phyloP scores from a whole-genome alignment of 2,113 vertebrate species.

The Isichthys henryi region DNA sequence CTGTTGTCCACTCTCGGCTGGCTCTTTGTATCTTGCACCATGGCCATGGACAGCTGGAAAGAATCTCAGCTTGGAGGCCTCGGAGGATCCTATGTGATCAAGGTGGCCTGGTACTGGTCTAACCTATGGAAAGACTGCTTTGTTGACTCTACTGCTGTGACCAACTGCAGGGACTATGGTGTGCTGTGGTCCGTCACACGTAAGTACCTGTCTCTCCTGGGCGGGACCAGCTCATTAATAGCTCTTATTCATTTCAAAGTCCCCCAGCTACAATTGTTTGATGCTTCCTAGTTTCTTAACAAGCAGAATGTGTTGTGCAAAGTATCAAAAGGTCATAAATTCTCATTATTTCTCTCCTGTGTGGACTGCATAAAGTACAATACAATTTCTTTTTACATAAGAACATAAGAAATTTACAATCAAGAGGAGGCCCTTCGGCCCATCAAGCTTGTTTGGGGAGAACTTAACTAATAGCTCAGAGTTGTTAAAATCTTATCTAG shows the following conservation, averaged over 20 bases:
- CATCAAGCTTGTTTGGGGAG: no score
- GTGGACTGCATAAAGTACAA: not conserved
- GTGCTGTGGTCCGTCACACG: constrained; percentile 77
- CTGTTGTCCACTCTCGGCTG: constrained; percentile 74
- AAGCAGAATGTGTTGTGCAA: not conserved
- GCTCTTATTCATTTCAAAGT: not conserved
- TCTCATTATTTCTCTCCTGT: not conserved
- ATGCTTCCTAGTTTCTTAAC: not conserved
- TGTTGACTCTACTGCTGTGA: constrained; percentile 76
- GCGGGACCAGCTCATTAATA: not conserved
- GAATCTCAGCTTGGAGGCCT: constrained; percentile 74
- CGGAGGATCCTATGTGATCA: constrained; percentile 73
- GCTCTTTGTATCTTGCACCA: constrained; percentile 76
- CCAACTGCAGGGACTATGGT: constrained; percentile 81
- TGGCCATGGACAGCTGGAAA: constrained; percentile 87
- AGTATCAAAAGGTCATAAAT: not conserved
- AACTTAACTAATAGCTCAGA: no score
- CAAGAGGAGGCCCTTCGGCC: no score
- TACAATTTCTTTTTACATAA: not conserved
- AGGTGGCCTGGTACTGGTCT: constrained; percentile 85
- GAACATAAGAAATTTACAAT: no score
- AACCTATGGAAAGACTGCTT: constrained; percentile 88
- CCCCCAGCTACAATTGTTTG: not conserved
- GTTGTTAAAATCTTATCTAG: no score
- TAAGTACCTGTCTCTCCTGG: constrained; percentile 43